phyloP scores from a whole-genome alignment of 2,113 vertebrate species.

The Cairina moschata region DNA sequence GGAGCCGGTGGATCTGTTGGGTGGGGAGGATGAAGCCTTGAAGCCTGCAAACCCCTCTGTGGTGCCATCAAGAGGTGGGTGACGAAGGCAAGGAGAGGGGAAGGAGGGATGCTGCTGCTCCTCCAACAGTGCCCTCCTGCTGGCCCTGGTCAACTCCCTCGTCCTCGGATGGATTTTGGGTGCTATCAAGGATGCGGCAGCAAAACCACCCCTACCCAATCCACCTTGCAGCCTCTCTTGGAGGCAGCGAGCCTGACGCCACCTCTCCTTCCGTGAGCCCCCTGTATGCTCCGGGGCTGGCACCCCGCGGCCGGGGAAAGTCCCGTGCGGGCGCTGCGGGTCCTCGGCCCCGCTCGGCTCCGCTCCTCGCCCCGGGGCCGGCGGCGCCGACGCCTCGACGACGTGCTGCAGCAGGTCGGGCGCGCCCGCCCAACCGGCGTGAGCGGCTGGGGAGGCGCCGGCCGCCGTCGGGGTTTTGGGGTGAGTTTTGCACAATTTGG shows the following conservation, averaged over 20 bases:
- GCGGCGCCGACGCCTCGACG: not conserved
- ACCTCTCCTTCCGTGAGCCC: fast-evolving
- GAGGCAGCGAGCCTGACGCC: not conserved
- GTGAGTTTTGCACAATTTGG: too few species aligned
- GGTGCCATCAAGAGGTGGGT: not conserved
- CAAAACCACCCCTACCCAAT: not conserved
- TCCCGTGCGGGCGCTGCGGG: not conserved
- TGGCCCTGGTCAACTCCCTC: not conserved
- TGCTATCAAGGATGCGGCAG: fast-evolving
- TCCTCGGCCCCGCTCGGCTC: not conserved
- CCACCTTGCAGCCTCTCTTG: not conserved
- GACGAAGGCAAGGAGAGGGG: not conserved
- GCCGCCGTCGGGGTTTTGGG: not conserved
- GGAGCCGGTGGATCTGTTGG: fast-evolving
- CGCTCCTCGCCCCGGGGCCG: not conserved
- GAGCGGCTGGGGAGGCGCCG: not conserved
- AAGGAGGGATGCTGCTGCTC: fast-evolving
- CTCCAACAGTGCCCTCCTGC: fast-evolving
- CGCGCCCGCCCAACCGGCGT: not conserved
- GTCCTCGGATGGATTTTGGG: not conserved
- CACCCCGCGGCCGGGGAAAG: not conserved
- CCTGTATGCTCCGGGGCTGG: fast-evolving
- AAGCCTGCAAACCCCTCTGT: fast-evolving
- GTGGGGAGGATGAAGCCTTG: not conserved
- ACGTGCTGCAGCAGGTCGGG: not conserved